A percentile compares a stretch with the other conserved stretches of the same genome.
Conservation (phyloP, 2,113 vertebrate genomes). For the Urocolius indicus region DNA sequence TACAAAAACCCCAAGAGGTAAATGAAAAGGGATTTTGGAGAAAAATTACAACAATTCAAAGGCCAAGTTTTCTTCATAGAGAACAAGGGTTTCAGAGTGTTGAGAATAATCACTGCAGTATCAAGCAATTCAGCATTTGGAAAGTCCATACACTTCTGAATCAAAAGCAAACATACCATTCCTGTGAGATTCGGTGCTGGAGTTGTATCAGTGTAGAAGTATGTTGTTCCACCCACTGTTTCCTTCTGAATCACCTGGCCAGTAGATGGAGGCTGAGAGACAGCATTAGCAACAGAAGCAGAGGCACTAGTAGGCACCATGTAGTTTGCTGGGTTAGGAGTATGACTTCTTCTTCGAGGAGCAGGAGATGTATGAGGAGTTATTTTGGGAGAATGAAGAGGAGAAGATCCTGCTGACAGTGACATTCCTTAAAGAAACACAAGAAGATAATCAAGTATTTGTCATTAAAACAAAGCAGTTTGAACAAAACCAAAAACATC, state of each 20-base stretch:
- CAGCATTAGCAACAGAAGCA: conserved; percentile 82
- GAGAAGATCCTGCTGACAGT: conserved; percentile 96
- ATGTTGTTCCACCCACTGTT: conserved; percentile 97
- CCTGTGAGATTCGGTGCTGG: conserved; percentile 92
- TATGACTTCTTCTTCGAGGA: conserved; percentile 96
- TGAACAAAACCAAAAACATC: background rate
- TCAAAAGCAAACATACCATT: conserved; percentile 84
- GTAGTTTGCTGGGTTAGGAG: conserved; percentile 95
- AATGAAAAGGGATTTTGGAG: background rate
- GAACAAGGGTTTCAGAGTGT: background rate
- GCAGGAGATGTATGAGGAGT: conserved; percentile 98
- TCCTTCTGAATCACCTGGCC: conserved; percentile 97
- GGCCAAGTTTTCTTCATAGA: background rate
- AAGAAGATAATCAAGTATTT: conserved; percentile 5
- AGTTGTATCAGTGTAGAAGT: conserved; percentile 98
- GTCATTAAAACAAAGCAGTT: background rate
- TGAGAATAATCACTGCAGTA: background rate
- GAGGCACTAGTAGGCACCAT: conserved; percentile 95
- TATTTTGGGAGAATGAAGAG: conserved; percentile 98
- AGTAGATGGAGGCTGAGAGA: conserved; percentile 81
- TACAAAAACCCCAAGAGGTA: background rate
- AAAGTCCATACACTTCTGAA: background rate
- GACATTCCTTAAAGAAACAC: conserved; percentile 91
- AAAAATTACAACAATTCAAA: background rate
- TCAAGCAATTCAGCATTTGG: background rate